phyloP scores from a whole-genome alignment of 1,140 invertebrate species.

The Nomia melanderi region DNA sequence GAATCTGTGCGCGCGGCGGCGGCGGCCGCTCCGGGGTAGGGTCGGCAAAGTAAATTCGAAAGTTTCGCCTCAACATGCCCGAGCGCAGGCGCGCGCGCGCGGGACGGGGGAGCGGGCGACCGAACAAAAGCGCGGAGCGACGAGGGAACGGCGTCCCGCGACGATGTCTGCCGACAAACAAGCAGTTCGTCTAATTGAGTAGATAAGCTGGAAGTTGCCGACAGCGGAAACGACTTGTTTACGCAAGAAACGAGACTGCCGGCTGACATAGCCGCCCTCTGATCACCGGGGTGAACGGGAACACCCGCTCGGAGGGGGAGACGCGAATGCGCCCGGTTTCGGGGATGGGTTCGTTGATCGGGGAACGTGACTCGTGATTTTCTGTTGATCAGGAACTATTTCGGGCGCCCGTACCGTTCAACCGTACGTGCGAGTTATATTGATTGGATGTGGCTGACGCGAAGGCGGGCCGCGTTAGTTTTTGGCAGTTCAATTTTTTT shows the following conservation, averaged over 20 bases:
- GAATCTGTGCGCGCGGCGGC: neutral
- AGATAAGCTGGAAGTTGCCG: slow-evolving; percentile 64
- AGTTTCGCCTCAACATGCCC: slow-evolving; percentile 58
- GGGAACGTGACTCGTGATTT: neutral
- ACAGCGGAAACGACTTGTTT: slow-evolving; percentile 65
- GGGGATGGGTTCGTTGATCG: neutral
- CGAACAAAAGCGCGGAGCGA: slow-evolving; percentile 14
- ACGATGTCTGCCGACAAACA: slow-evolving; percentile 52
- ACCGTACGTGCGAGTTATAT: too few relatives aligned
- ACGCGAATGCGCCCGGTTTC: neutral
- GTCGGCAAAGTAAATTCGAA: slow-evolving; percentile 58
- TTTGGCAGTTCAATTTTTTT: too few relatives aligned
- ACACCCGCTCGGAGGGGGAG: neutral
- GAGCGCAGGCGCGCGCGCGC: slow-evolving; percentile 10
- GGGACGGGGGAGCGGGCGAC: neutral
- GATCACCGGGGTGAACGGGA: neutral
- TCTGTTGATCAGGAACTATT: neutral
- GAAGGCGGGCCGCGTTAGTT: too few relatives aligned
- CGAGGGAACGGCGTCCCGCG: neutral
- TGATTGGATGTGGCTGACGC: too few relatives aligned
- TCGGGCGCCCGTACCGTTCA: neutral
- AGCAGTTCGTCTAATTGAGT: slow-evolving; percentile 68
- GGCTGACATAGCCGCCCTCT: slow-evolving; percentile 20
- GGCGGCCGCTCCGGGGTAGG: neutral
- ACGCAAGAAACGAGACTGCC: slow-evolving; percentile 51